phyloP scores from a whole-genome alignment of 1,140 invertebrate genomes.

The Triops longicaudatus region DNA sequence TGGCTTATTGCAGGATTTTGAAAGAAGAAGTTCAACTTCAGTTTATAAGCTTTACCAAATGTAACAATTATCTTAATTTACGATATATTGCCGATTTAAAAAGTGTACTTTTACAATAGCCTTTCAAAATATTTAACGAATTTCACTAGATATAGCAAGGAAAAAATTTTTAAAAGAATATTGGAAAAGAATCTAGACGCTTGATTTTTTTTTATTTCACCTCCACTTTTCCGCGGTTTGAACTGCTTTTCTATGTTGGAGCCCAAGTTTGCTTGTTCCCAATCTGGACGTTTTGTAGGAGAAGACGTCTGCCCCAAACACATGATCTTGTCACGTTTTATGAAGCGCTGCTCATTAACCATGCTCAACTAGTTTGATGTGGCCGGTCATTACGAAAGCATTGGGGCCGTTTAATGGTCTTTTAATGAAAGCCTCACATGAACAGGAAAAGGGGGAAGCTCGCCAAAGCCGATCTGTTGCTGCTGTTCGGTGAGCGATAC shows the following conservation, averaged over 20 bases:
- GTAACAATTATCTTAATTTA: no score
- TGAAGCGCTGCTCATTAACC: conserved; percentile 4
- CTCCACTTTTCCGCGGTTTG: no score
- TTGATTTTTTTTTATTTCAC: no score
- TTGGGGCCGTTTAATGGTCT: conserved; percentile 7
- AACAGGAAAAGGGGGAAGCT: background rate
- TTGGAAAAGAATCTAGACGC: no score
- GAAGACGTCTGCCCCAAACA: background rate
- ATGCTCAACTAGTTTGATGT: background rate
- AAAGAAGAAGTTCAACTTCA: no score
- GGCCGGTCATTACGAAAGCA: background rate
- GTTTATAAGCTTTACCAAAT: no score
- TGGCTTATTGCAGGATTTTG: no score
- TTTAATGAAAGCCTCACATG: background rate
- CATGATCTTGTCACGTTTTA: conserved; percentile 7
- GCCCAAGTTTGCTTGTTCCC: background rate
- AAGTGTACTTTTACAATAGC: no score
- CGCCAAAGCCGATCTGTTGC: background rate
- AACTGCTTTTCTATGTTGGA: background rate
- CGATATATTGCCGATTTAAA: no score
- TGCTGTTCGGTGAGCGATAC: background rate
- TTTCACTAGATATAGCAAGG: no score
- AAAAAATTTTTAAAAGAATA: no score
- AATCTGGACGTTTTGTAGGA: background rate
- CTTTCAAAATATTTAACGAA: no score